A percentile compares a stretch with the other conserved stretches of the same genome.
Evolutionary conservation across 2,888 invertebrate species (phyloP).

Genomic region (Nymphalis polychloros): DNA sequence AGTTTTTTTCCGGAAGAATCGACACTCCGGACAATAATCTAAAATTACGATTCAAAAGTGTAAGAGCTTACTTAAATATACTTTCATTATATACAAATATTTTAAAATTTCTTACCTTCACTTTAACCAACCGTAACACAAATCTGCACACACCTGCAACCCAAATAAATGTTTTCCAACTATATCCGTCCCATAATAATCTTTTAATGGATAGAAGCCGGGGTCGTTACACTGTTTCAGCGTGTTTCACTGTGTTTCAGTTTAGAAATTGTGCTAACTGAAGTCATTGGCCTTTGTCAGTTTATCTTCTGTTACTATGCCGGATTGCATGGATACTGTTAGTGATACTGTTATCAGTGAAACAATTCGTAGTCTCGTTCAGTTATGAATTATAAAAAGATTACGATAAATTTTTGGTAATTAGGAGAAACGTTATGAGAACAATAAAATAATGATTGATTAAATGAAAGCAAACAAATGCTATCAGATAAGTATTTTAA

Average conservation of each 20-base stretch:
- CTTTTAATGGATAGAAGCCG: constrained; percentile 28
- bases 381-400: neutral
- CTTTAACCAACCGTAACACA: constrained; percentile 5
- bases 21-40: too few relatives aligned
- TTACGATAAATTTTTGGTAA: neutral
- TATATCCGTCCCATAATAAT: constrained; percentile 27
- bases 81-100: neutral
- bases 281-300: constrained; percentile 39
- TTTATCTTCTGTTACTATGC: constrained; percentile 26
- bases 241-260: constrained; percentile 39
- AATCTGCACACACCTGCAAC: constrained; percentile 35
- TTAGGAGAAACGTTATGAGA: neutral
- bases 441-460: neutral
- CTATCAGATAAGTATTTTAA: too few relatives aligned
- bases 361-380: neutral
- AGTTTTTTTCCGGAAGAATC: too few relatives aligned
- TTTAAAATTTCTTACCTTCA: neutral
- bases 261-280: constrained; percentile 49
- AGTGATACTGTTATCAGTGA: constrained; percentile 9
- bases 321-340: constrained; percentile 24
- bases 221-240: constrained; percentile 42
- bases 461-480: too few relatives aligned
- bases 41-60: too few relatives aligned
- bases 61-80: too few relatives aligned
- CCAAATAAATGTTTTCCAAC: constrained; percentile 29